Percentiles rank a stretch among this genome's conserved stretches.
phyloP scores from a whole-genome alignment of 2,888 invertebrate species.

The Petrolisthes manimaculis region DNA sequence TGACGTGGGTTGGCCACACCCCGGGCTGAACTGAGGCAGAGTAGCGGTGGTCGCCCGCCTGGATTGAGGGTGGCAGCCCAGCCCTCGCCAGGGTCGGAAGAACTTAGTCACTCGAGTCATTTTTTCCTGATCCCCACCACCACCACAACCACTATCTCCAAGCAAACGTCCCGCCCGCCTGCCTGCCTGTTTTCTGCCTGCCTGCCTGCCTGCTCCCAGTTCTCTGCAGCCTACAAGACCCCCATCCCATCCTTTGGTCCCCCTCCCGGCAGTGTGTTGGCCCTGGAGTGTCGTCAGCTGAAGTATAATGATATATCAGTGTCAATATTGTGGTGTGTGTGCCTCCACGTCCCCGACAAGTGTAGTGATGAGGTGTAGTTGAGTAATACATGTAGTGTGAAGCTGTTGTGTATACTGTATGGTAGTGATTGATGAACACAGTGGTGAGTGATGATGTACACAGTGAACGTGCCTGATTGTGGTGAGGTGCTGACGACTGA shows the following conservation, averaged over 20 bases:
- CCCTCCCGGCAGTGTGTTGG: not conserved
- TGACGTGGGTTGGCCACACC: slow-evolving; percentile 48
- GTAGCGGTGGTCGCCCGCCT: slow-evolving; percentile 1
- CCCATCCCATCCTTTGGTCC: not conserved
- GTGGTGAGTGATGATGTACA: not conserved
- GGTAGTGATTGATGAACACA: not conserved
- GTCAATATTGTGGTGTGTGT: not conserved
- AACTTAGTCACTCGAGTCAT: slow-evolving; percentile 58
- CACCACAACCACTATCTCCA: slow-evolving; percentile 41
- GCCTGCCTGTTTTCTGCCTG: slow-evolving; percentile 20
- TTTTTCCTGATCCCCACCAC: slow-evolving; percentile 52
- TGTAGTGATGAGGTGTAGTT: no score
- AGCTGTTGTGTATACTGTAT: no score
- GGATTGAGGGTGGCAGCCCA: slow-evolving; percentile 24
- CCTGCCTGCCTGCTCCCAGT: slow-evolving; percentile 25
- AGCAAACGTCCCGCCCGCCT: slow-evolving; percentile 44
- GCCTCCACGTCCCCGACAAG: no score
- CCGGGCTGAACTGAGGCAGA: slow-evolving; percentile 32
- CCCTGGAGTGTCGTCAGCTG: not conserved
- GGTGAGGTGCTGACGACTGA: not conserved
- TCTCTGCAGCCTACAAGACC: slow-evolving; percentile 11
- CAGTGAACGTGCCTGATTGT: no score
- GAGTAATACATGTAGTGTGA: no score
- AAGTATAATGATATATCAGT: not conserved
- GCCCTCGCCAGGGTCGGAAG: slow-evolving; percentile 49